Evolutionary conservation across 2,113 vertebrate species (phyloP), one percentile per base, ranked within the genome.

Genomic region (Ciconia boyciana): DNA sequence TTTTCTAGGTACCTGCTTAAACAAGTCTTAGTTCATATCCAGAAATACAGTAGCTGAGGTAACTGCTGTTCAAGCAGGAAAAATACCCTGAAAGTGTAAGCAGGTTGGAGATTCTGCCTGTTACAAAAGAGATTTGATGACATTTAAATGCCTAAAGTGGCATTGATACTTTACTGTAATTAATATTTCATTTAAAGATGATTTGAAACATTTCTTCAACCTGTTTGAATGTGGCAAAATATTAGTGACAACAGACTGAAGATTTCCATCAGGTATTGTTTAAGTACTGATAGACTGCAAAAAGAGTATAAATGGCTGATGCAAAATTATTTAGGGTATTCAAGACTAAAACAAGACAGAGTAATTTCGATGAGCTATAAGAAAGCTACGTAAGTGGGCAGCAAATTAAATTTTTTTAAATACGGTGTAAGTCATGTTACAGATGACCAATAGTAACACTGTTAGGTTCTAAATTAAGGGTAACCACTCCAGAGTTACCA

Each of bases 381-480:
- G 46, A 81, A 61, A 81, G 54, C 24, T 41, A 61, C 21, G 19
- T 79, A 57, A 64, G 32, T 8, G 70, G 51, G 41, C 70, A 93
- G 34, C 81, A 85, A 90, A 66, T 83, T 4, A 76, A 76, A 80
- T 61, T 29, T 46, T 55, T 62, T 39, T 10, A 86, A 71, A 57
- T 57, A 28, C 6, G 1, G 1, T 75, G 8, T 0, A 61, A 86
- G 14, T 51, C 32, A 4, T 22, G 10, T 31, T 41, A 0, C 32
- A 69, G 39, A 24, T 74, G 83, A 60, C 26, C 46, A 84, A 14
- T 43, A 24, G 11, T 29, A 54, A 52, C 25, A 29, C 32, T 82
- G 26, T 41, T 51, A 10, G 13, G 13, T 60, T 83, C 58, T 86
- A 52, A 52, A 74, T 44, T 60, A 75, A 87, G 46, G 31, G 6